These are phyloP conservation scores for Stercorarius parasiticus DNA, from an alignment of 2,113 vertebrate species.

Conservation along the genomic window DNA sequence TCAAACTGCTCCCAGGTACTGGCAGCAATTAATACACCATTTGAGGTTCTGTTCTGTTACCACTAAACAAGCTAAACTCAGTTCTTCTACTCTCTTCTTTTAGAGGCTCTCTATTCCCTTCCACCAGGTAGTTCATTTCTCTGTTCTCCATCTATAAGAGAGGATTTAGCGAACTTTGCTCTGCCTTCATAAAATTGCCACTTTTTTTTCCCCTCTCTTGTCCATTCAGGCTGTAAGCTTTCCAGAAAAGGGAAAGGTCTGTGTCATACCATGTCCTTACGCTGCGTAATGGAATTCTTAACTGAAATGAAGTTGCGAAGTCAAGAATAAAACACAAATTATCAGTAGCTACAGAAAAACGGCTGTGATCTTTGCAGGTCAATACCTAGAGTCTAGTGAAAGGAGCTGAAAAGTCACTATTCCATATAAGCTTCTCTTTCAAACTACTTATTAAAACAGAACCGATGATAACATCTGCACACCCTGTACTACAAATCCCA, in stretches of 20 bases:
- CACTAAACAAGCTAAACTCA: not conserved
- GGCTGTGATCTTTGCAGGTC: not conserved
- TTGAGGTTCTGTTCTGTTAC: not conserved
- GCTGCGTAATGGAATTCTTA: not conserved
- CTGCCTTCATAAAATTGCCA: not conserved
- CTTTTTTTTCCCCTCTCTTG: not conserved
- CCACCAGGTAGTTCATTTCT: not conserved
- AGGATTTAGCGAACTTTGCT: not conserved
- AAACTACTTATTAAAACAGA: not conserved
- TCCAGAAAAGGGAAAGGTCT: not conserved
- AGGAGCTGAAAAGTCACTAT: not conserved
- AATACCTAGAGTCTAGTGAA: not conserved
- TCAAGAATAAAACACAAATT: slow-evolving; percentile 4
- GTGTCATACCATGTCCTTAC: not conserved
- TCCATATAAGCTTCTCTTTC: not conserved
- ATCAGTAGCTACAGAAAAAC: not conserved
- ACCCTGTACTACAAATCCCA: not conserved
- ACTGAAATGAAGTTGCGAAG: not conserved
- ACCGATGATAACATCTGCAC: rapidly evolving
- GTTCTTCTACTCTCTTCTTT: not conserved
- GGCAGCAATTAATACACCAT: not conserved
- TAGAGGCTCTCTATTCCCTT: not conserved
- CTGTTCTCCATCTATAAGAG: not conserved
- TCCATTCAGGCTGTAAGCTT: not conserved
- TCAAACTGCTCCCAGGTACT: not conserved